These are phyloP conservation scores for Gila robusta DNA, from an alignment of 2,797 vertebrate genomes.

Conservation along the genomic window DNA sequence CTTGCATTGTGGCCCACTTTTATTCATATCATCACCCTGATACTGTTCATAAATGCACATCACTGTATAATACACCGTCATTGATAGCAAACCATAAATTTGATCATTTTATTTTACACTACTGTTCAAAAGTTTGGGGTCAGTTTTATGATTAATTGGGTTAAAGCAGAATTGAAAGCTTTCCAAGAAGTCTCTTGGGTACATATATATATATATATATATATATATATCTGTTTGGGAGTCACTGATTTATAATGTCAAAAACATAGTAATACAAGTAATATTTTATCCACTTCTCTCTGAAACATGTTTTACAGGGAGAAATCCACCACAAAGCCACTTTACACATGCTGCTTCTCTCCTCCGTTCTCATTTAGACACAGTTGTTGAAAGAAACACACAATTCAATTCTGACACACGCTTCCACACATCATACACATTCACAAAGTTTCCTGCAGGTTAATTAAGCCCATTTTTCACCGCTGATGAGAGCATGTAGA, in stretches of 20 bases:
- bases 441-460: conserved; percentile 73
- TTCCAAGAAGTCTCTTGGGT: background rate
- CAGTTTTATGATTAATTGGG: background rate
- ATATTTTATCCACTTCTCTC: background rate
- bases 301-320: conserved; percentile 3
- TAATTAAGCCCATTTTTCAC: conserved; percentile 79
- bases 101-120: background rate
- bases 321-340: background rate
- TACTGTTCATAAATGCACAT: background rate
- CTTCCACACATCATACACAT: conserved; percentile 41
- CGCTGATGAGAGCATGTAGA: conserved; percentile 61
- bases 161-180: background rate
- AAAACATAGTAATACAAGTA: background rate
- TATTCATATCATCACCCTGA: conserved; percentile 50
- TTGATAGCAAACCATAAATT: background rate
- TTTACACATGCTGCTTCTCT: conserved; percentile 6
- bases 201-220: background rate
- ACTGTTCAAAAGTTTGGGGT: background rate
- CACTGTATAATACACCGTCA: background rate
- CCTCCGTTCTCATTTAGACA: conserved; percentile 31
- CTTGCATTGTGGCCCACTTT: conserved; percentile 80
- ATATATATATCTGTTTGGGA: background rate
- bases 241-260: background rate
- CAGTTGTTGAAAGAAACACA: conserved; percentile 37
- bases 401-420: conserved; percentile 39